phyloP scores from a whole-genome alignment of 2,113 vertebrate species.

The Gnathonemus longibarbis region DNA sequence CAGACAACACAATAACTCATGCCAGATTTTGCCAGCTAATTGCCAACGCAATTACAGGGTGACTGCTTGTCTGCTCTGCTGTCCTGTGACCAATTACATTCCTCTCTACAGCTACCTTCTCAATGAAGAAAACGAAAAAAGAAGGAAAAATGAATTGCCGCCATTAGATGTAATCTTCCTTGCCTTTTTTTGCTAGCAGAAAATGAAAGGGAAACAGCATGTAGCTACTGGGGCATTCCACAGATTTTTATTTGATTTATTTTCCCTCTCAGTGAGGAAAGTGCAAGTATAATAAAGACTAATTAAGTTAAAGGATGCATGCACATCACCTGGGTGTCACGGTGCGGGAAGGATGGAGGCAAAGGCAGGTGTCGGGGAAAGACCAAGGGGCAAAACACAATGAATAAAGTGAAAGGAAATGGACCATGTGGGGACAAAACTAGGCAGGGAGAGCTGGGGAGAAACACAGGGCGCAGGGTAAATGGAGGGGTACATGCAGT shows the following conservation, averaged over 20 bases:
- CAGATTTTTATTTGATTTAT: background rate
- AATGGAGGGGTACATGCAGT: too few relatives aligned
- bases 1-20: background rate
- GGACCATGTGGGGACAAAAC: too few relatives aligned
- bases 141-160: background rate
- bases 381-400: too few relatives aligned
- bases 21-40: background rate
- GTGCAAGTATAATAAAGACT: constrained; percentile 55
- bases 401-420: too few relatives aligned
- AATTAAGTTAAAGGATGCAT: constrained; percentile 54
- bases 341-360: too few relatives aligned
- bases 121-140: background rate
- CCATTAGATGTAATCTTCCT: constrained; percentile 26
- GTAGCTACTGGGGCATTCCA: background rate
- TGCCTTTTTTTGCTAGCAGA: constrained; percentile 19
- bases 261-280: constrained; percentile 17
- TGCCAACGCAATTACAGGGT: background rate
- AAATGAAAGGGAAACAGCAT: constrained; percentile 23
- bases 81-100: background rate
- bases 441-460: too few relatives aligned
- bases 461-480: too few relatives aligned
- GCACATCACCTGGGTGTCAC: constrained; percentile 25
- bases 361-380: too few relatives aligned
- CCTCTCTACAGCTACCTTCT: background rate
- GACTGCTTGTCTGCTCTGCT: background rate